Evolutionary conservation across 2,888 invertebrate species (phyloP).

Genomic region (Acronicta aceris): DNA sequence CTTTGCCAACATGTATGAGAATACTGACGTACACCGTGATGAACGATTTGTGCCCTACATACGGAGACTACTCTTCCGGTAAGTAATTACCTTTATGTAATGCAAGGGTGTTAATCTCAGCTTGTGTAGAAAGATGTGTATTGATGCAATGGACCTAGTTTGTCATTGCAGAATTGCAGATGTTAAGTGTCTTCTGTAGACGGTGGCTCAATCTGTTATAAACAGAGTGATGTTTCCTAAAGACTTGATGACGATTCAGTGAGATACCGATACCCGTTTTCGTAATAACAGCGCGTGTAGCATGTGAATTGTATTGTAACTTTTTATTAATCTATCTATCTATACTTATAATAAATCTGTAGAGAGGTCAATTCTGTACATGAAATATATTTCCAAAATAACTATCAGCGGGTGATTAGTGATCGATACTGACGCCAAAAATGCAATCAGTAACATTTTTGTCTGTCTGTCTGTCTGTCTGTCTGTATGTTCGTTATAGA

Average conservation of each 20-base stretch:
- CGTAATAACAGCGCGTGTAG: no score
- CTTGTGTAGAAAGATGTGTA: conserved; percentile 20
- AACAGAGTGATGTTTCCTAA: background rate
- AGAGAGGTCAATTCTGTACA: no score
- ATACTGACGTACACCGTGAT: conserved; percentile 56
- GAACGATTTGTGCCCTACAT: conserved; percentile 59
- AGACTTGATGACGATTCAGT: no score
- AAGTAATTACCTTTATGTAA: conserved; percentile 43
- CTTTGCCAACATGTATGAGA: conserved; percentile 60
- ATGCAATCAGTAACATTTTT: no score
- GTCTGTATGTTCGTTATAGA: no score
- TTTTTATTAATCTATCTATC: no score
- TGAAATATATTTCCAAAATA: no score
- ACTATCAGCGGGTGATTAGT: no score
- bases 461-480: no score
- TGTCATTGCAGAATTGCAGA: conserved; percentile 1
- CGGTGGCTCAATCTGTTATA: conserved; percentile 1
- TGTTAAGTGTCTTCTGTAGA: conserved; percentile 2
- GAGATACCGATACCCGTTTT: background rate
- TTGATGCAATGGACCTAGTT: conserved; percentile 39
- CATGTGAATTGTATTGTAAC: no score
- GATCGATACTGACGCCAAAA: no score
- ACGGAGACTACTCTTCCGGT: conserved; percentile 62
- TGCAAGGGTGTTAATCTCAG: conserved; percentile 31
- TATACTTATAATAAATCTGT: no score